Evolutionary conservation across 2,797 vertebrate species (phyloP).

Genomic region (Phalanger gymnotis): DNA sequence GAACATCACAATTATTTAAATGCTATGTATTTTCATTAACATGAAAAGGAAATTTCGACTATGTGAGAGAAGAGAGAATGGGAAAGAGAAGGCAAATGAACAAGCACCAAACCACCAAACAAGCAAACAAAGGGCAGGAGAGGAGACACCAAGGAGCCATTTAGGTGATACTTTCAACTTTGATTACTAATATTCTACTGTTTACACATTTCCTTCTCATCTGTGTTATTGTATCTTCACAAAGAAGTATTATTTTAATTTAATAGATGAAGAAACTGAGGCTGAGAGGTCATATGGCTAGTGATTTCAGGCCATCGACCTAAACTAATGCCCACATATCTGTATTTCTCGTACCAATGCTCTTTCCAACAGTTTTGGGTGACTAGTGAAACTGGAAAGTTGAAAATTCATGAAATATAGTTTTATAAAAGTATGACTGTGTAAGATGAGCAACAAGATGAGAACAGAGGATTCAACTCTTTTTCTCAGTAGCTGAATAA

Average conservation of each 20-base stretch:
- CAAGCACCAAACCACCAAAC: background rate
- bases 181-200: background rate
- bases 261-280: constrained; percentile 3
- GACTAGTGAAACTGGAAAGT: background rate
- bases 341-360: background rate
- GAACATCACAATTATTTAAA: background rate
- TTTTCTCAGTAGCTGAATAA: background rate
- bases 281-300: background rate
- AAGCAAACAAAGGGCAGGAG: background rate
- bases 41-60: background rate
- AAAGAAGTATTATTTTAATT: constrained; percentile 1
- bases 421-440: background rate
- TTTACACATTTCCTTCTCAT: constrained; percentile 16
- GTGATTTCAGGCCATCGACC: background rate
- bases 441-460: constrained; percentile 1
- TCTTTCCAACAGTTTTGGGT: constrained; percentile 9
- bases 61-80: background rate
- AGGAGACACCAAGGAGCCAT: background rate
- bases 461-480: background rate
- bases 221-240: background rate
- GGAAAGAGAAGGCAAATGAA: constrained; percentile 3
- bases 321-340: background rate
- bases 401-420: background rate
- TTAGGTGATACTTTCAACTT: background rate
- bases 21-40: background rate